Percentiles rank a stretch among this genome's conserved stretches.
Evolutionary conservation across 2,113 vertebrate genomes (phyloP).

Genomic region (Alligator mississippiensis): DNA sequence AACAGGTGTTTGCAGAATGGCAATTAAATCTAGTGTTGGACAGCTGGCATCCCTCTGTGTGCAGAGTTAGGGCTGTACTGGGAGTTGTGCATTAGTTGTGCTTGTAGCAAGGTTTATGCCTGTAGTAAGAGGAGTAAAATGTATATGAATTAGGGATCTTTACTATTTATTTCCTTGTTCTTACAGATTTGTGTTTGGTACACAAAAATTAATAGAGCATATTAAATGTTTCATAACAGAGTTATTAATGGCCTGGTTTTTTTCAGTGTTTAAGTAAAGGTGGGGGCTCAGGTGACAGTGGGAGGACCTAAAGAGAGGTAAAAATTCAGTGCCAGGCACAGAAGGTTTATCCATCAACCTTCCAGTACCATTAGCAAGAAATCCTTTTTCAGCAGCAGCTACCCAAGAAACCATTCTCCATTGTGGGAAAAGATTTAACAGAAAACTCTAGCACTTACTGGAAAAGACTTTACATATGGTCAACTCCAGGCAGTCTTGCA

Average conservation of each 20-base stretch:
- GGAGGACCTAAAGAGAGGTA: not conserved
- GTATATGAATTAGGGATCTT: not conserved
- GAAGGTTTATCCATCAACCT: not conserved
- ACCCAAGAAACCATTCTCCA: not conserved
- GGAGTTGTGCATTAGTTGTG: not conserved
- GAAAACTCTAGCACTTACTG: not conserved
- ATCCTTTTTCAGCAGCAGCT: not conserved
- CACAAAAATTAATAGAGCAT: not conserved
- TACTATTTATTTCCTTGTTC: not conserved
- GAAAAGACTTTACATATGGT: not conserved
- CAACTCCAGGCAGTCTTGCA: not conserved
- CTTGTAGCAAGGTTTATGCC: too few relatives aligned
- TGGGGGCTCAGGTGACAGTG: fast-evolving
- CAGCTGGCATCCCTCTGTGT: not conserved
- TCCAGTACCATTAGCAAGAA: not conserved
- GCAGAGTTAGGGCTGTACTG: not conserved
- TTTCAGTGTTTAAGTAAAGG: not conserved
- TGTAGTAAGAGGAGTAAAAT: not conserved
- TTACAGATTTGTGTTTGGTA: not conserved
- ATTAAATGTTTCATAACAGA: not conserved
- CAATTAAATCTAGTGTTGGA: too few relatives aligned
- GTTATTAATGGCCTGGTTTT: not conserved
- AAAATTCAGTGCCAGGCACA: not conserved
- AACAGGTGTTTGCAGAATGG: not conserved
- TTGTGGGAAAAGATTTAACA: not conserved